Evolutionary conservation across 2,797 vertebrate species (phyloP).

Genomic region (Hydrocynus forskahlii): DNA sequence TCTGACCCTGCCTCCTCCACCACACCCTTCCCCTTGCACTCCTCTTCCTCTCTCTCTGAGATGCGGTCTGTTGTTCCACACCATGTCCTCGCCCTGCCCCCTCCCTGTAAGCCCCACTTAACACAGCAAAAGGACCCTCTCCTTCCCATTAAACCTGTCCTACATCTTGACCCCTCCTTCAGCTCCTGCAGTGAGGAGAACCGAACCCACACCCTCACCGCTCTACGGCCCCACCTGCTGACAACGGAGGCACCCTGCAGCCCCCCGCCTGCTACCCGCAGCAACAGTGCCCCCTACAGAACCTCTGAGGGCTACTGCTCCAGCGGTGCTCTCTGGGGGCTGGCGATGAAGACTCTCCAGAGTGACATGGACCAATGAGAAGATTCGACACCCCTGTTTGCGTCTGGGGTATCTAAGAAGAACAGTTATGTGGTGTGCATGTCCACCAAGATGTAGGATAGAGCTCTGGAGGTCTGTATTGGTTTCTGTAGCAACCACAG

Average conservation of each 20-base stretch:
- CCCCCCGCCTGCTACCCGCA: conserved; percentile 70
- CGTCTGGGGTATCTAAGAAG: too few relatives aligned
- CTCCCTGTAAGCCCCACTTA: conserved; percentile 72
- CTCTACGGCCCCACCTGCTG: neutral
- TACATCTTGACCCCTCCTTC: conserved; percentile 77
- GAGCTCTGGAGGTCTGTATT: too few relatives aligned
- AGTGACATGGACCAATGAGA: conserved; percentile 73
- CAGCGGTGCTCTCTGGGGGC: conserved; percentile 90
- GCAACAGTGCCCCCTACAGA: conserved; percentile 66
- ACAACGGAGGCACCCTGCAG: neutral
- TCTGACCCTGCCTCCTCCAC: neutral
- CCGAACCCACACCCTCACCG: neutral
- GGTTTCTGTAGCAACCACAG: too few relatives aligned
- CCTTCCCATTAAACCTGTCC: conserved; percentile 74
- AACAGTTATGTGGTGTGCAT: too few relatives aligned
- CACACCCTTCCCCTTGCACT: neutral
- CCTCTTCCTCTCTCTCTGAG: conserved; percentile 76
- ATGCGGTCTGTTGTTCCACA: conserved; percentile 75
- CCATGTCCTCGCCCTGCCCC: conserved; percentile 67
- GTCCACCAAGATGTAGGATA: too few relatives aligned
- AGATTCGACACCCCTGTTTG: too few relatives aligned
- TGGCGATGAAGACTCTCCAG: conserved; percentile 93
- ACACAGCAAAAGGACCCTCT: conserved; percentile 62
- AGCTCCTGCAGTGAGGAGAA: conserved; percentile 65
- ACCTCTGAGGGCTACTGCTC: conserved; percentile 86